phyloP scores from a whole-genome alignment of 2,113 vertebrate species.

The Hippolais icterina region DNA sequence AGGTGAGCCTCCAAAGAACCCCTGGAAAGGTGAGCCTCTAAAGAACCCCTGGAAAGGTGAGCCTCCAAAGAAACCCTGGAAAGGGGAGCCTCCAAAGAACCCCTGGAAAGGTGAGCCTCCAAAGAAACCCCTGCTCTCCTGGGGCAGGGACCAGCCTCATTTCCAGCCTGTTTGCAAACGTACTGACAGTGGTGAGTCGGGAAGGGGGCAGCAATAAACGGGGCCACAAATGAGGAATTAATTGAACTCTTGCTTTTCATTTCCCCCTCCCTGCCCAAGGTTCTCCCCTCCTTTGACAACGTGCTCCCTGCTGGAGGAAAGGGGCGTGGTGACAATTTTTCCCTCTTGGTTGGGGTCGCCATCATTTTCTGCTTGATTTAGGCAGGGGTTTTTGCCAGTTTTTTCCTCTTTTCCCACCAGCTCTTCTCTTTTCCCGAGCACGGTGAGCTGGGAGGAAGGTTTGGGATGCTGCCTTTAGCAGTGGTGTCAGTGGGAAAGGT shows the following conservation, averaged over 20 bases:
- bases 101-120: neutral
- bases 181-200: neutral
- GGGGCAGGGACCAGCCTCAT: neutral
- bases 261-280: neutral
- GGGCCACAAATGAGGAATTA: constrained; percentile 23
- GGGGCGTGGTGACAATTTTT: rapidly evolving
- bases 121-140: neutral
- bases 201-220: neutral
- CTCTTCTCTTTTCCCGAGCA: neutral
- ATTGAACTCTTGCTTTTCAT: constrained; percentile 28
- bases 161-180: constrained; percentile 36
- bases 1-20: neutral
- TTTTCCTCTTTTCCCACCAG: neutral
- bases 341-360: neutral
- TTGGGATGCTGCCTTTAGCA: rapidly evolving
- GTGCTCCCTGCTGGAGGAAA: neutral
- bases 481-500: neutral
- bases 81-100: no score
- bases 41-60: neutral
- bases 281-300: neutral
- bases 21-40: neutral
- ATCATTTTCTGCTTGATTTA: neutral
- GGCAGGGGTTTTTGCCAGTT: neutral
- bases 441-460: neutral
- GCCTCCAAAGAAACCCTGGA: neutral